A percentile compares a stretch with the other conserved stretches of the same genome.
Conservation (phyloP, 2,113 vertebrate genomes). For the Tachycineta bicolor region DNA sequence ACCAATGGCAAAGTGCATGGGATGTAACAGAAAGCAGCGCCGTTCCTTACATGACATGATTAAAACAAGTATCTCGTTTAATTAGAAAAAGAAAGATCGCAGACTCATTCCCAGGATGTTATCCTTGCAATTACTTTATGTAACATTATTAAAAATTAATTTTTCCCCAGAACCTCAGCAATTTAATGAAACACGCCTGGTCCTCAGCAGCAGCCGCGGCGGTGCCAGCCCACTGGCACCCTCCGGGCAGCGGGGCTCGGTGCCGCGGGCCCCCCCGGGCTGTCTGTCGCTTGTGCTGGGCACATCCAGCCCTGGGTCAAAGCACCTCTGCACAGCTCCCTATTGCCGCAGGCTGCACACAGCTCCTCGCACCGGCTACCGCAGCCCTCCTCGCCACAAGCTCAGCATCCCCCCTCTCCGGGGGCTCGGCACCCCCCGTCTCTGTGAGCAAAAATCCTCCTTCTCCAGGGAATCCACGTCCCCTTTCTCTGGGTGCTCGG, state of each 20-base stretch:
- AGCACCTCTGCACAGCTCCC: background rate
- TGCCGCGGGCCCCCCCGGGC: background rate
- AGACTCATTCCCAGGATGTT: constrained; percentile 23
- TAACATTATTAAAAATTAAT: constrained; percentile 67
- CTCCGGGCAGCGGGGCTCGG: background rate
- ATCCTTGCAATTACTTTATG: constrained; percentile 57
- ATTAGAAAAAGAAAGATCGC: constrained; percentile 27
- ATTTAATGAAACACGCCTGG: background rate
- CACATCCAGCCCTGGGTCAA: background rate
- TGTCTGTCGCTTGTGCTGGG: background rate
- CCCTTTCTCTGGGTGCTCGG: background rate
- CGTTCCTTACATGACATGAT: background rate
- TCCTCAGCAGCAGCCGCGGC: background rate
- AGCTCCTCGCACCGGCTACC: background rate
- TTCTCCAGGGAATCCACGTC: background rate
- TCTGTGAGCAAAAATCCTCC: background rate
- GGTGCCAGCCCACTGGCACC: background rate
- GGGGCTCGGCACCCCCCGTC: background rate
- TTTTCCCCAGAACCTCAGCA: constrained; percentile 14
- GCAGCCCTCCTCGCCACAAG: background rate
- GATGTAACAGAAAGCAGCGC: background rate
- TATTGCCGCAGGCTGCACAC: background rate
- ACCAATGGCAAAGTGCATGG: background rate
- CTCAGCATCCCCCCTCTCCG: background rate
- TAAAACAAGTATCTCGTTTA: constrained; percentile 9